These are phyloP conservation scores for Tetheella fluctuosa DNA, from an alignment of 2,888 invertebrate genomes.

Conservation along the genomic window DNA sequence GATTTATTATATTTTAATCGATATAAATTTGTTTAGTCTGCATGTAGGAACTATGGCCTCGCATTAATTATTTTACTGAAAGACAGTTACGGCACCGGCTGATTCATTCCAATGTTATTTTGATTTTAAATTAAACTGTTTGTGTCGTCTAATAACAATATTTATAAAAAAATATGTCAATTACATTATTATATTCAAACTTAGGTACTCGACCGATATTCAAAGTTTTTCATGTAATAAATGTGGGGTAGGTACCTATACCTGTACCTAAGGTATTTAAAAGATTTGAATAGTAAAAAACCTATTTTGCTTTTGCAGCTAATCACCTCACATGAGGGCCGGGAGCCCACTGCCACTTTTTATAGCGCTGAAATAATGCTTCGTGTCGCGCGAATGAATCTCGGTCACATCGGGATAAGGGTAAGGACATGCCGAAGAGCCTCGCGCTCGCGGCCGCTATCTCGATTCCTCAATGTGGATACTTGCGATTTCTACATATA, in stretches of 20 bases:
- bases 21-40: slow-evolving; percentile 28
- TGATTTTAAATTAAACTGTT: slow-evolving; percentile 29
- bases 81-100: slow-evolving; percentile 59
- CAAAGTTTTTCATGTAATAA: no score
- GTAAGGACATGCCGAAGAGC: no score
- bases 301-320: background rate
- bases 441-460: no score
- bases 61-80: slow-evolving; percentile 50
- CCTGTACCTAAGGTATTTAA: no score
- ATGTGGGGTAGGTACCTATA: no score
- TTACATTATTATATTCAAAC: slow-evolving; percentile 7
- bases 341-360: no score
- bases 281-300: background rate
- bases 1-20: slow-evolving; percentile 34
- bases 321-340: background rate
- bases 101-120: slow-evolving; percentile 65
- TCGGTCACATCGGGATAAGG: no score
- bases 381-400: no score
- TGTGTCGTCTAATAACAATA: slow-evolving; percentile 45
- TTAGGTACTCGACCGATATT: no score
- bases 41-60: slow-evolving; percentile 67
- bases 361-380: no score
- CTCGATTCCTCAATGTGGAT: no score
- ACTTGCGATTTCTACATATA: no score
- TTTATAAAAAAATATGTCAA: slow-evolving; percentile 23